phyloP scores from a whole-genome alignment of 37 sponge, comb jelly and placozoan species.

The Geodia barretti region DNA sequence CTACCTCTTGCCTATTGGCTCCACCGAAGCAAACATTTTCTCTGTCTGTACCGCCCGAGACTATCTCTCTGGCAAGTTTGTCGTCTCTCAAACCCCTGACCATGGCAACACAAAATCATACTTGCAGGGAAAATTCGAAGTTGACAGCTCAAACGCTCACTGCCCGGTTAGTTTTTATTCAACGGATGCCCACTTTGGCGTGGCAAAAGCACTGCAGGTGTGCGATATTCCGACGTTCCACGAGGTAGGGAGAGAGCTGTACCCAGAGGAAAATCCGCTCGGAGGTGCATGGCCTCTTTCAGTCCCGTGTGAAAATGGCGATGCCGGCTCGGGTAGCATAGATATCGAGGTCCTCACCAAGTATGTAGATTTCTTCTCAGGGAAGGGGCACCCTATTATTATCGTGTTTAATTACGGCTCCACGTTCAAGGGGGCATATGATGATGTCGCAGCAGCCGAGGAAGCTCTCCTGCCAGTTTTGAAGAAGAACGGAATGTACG shows the following conservation, averaged over 20 bases:
- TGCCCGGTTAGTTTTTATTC: constrained; percentile 32
- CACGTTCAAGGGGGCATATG: constrained; percentile 45
- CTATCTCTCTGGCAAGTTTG: constrained; percentile 29
- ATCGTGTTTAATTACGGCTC: constrained; percentile 33
- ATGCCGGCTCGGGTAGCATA: not conserved
- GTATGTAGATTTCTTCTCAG: constrained; percentile 19
- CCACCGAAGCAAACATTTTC: constrained; percentile 31
- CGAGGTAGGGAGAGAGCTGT: not conserved
- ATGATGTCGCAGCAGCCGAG: constrained; percentile 17
- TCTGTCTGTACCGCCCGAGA: constrained; percentile 34
- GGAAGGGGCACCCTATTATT: constrained; percentile 8
- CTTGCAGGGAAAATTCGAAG: constrained; percentile 20
- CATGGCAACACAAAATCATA: no score
- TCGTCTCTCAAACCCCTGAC: no score
- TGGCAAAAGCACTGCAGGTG: constrained; percentile 6
- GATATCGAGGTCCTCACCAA: constrained; percentile 11
- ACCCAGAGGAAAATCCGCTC: not conserved
- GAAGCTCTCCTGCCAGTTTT: not conserved
- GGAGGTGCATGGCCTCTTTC: constrained; percentile 12
- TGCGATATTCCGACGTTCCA: constrained; percentile 11
- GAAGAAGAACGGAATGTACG: constrained; percentile 5
- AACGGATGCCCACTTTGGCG: constrained; percentile 19
- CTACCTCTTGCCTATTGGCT: no score
- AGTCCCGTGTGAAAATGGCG: constrained; percentile 22
- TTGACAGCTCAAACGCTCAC: no score